Evolutionary conservation across 2,888 invertebrate species (phyloP), one percentile per base, ranked within the genome.

Genomic region (Mythimna lalbum): DNA sequence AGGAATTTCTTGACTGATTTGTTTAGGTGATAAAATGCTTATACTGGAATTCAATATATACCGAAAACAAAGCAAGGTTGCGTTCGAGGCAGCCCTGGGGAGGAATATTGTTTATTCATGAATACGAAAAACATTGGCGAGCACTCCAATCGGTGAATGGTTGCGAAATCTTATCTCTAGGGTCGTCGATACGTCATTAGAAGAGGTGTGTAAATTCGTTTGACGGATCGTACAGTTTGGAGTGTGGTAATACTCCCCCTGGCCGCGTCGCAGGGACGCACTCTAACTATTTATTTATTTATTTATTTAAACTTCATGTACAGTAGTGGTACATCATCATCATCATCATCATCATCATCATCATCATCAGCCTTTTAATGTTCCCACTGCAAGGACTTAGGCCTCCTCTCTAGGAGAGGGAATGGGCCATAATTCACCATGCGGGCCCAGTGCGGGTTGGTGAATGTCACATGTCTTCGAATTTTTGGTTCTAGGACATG

Each of bases 71-170:
- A 88, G 86, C 83, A 85, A 86, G 84, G 83, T 86, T 83, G 73
- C 80, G 77, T 82, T 80, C 67, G 75, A 82, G 73, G 50, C 75
- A 81, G 68, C 81, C 76, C 78, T 72, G 68, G 87, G 70, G 82
- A 81, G 68, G 79, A 63, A 77, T 85, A 85, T 87, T 92, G 89
- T 89, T 89, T 92, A 92, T 92, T 92, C 89, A 91, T 91, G 88
- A 87, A 86, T 81, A 83, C 82, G 82, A 84, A 86, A 88, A 91
- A 90, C 90, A 90, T 89, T 85, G 86, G 75, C 77, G 68, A 83
- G 85, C 88, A 88, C 89, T 90, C 85, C 87, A 88, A 88, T 89
- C 84, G 84, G 56, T 83, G 80, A 83, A 80, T 79, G 76, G 77
- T 70, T 73, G 82, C 63, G 66, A 74, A 74, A 83, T 78, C 76